These are phyloP conservation scores for Conopomorpha cramerella DNA, from an alignment of 1,140 invertebrate species.

Conservation along the genomic window DNA sequence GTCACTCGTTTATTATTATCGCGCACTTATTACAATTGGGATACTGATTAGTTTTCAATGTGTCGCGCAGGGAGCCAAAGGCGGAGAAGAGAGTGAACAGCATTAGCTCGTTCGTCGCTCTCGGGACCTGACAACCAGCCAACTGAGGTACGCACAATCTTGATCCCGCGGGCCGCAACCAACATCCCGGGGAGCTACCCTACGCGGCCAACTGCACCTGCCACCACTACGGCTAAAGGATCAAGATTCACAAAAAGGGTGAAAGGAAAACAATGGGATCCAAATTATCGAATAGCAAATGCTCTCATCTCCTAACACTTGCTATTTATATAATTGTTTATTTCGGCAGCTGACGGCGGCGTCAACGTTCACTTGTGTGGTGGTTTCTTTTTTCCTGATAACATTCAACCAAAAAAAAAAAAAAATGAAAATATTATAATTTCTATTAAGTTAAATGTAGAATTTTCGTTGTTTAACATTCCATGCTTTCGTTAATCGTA, in stretches of 20 bases:
- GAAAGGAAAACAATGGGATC: too few species aligned
- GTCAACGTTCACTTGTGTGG: constrained; percentile 27
- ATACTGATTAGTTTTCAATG: too few species aligned
- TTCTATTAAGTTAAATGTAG: constrained; percentile 40
- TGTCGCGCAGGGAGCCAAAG: constrained; percentile 55
- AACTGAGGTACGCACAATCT: constrained; percentile 49
- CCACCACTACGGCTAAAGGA: constrained; percentile 21
- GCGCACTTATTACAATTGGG: too few species aligned
- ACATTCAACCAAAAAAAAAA: constrained; percentile 55
- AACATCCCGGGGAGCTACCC: constrained; percentile 11
- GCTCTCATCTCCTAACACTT: constrained; percentile 29
- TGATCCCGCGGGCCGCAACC: constrained; percentile 37
- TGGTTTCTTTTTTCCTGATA: too few species aligned
- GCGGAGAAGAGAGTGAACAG: constrained; percentile 62
- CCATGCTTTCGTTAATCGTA: too few species aligned
- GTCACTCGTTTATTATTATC: too few species aligned
- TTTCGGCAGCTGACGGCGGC: too few species aligned
- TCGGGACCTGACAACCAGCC: constrained; percentile 61
- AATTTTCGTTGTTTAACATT: constrained; percentile 30
- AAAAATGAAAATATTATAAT: constrained; percentile 18
- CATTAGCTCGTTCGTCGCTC: constrained; percentile 60
- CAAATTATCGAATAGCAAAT: too few species aligned
- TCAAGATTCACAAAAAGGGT: constrained; percentile 23
- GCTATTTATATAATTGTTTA: constrained; percentile 17
- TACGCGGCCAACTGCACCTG: constrained; percentile 20